Evolutionary conservation across 2,113 vertebrate species (phyloP).

Genomic region (Pionites leucogaster): DNA sequence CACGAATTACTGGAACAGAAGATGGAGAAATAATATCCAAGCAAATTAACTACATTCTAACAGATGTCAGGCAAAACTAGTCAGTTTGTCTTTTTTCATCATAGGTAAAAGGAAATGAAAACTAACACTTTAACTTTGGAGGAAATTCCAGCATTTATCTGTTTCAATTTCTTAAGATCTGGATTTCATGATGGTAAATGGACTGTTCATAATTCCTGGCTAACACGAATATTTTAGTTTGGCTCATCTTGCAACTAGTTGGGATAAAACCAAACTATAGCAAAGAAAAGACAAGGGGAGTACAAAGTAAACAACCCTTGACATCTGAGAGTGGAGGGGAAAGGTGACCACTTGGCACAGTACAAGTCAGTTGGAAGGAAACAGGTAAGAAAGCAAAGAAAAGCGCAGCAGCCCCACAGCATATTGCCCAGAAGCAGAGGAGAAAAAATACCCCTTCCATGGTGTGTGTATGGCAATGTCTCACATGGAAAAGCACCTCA

Average conservation of each 20-base stretch:
- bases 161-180: neutral
- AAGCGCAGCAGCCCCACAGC: neutral
- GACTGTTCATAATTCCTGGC: neutral
- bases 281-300: neutral
- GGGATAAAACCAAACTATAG: neutral
- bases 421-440: neutral
- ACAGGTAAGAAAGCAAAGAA: neutral
- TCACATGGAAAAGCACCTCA: neutral
- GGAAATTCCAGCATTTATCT: neutral
- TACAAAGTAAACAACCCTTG: neutral
- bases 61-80: neutral
- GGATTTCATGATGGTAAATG: neutral
- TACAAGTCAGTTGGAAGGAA: neutral
- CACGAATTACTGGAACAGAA: neutral
- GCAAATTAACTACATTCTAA: neutral
- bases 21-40: neutral
- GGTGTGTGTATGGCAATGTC: too few species aligned
- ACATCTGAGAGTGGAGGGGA: neutral
- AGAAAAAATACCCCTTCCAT: neutral
- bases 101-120: neutral
- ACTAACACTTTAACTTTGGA: neutral
- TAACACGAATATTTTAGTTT: neutral
- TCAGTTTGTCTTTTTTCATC: neutral
- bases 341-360: fast-evolving
- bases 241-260: neutral